These are phyloP conservation scores for Drosophila suboccidentalis DNA, from an alignment of 2,888 invertebrate species.

Conservation along the genomic window DNA sequence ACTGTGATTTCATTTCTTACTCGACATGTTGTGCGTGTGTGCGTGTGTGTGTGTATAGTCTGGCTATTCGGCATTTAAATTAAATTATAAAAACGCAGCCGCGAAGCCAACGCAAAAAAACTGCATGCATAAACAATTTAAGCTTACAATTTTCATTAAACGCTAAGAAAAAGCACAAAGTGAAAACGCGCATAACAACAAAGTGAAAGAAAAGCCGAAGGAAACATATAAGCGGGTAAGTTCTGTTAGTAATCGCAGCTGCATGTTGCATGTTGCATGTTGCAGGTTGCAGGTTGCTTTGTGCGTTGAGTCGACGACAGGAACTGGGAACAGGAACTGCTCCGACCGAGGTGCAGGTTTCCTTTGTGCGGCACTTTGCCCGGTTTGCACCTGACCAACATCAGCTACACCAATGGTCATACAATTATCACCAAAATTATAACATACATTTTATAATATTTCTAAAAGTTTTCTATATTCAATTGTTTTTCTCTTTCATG, in stretches of 20 bases:
- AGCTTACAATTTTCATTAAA: constrained; percentile 37
- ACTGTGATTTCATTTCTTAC: constrained; percentile 58
- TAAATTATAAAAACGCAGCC: constrained; percentile 60
- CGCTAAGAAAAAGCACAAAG: constrained; percentile 15
- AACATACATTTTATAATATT: too few species aligned
- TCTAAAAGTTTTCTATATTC: too few species aligned
- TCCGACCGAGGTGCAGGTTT: not conserved
- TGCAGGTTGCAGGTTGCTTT: not conserved
- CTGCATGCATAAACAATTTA: constrained; percentile 67
- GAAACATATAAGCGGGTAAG: constrained; percentile 8
- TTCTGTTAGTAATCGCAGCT: constrained; percentile 12
- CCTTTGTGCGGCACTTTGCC: not conserved
- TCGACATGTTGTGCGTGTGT: constrained; percentile 29
- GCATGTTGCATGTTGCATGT: not conserved
- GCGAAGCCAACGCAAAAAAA: constrained; percentile 20
- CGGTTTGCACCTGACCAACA: constrained; percentile 27
- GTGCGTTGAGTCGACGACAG: constrained; percentile 10
- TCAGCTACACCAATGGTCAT: constrained; percentile 2
- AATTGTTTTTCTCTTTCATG: too few species aligned
- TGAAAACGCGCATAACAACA: constrained; percentile 14
- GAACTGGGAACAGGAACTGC: constrained; percentile 18
- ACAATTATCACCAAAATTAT: not conserved
- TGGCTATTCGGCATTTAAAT: constrained; percentile 62
- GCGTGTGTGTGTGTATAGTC: constrained; percentile 25
- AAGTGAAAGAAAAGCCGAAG: not conserved